Evolutionary conservation across 2,888 invertebrate species (phyloP).

Genomic region (Temnothorax rugatulus): DNA sequence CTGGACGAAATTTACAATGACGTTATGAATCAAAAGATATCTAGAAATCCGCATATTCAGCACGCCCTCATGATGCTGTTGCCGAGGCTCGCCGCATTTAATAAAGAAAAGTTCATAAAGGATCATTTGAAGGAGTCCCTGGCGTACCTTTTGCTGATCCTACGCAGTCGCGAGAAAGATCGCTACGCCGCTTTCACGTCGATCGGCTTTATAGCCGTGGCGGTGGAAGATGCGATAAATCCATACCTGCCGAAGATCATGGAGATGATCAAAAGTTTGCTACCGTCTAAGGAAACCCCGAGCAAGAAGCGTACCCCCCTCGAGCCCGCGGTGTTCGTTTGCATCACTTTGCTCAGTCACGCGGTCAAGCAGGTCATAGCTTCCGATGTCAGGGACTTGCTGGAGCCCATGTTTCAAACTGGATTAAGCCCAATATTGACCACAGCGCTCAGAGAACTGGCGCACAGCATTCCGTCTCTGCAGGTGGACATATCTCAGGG

Average conservation of each 20-base stretch:
- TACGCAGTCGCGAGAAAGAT: conserved; percentile 94
- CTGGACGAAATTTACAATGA: conserved; percentile 93
- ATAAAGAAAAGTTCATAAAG: conserved; percentile 92
- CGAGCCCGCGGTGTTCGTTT: conserved; percentile 97
- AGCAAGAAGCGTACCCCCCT: conserved; percentile 91
- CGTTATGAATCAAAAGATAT: conserved; percentile 92
- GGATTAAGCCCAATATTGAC: conserved; percentile 97
- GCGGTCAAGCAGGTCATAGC: conserved; percentile 94
- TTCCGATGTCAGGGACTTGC: conserved; percentile 92
- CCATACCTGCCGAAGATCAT: conserved; percentile 94
- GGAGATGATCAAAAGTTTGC: conserved; percentile 92
- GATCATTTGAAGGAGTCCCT: conserved; percentile 92
- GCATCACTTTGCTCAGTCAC: conserved; percentile 96
- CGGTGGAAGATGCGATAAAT: conserved; percentile 93
- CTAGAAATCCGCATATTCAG: conserved; percentile 94
- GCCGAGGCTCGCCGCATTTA: conserved; percentile 97
- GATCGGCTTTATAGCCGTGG: conserved; percentile 95
- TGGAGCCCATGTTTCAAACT: conserved; percentile 97
- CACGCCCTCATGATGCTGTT: conserved; percentile 94
- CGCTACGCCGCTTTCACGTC: conserved; percentile 95
- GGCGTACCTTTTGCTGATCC: conserved; percentile 91
- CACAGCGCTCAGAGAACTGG: conserved; percentile 95
- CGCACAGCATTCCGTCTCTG: conserved; percentile 94
- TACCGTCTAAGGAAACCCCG: conserved; percentile 93
- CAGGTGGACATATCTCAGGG: conserved; percentile 97